phyloP scores from a whole-genome alignment of 2,797 vertebrate genomes.

The Hydrolagus colliei region DNA sequence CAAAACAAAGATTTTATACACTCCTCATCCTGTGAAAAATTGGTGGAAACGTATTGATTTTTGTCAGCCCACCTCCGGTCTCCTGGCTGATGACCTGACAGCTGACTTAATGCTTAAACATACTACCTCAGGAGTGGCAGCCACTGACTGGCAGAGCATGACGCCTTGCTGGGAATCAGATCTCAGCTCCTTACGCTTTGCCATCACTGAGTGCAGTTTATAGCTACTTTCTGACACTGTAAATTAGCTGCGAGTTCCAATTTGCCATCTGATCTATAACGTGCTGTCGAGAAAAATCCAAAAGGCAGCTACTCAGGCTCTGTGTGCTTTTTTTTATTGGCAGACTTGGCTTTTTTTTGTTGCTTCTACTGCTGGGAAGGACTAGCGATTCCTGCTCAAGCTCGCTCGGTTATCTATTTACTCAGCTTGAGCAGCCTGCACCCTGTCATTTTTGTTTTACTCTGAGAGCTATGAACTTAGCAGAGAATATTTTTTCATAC shows the following conservation, averaged over 20 bases:
- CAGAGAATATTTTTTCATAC: slow-evolving; percentile 25
- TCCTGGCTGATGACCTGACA: slow-evolving; percentile 30
- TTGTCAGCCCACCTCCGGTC: slow-evolving; percentile 30
- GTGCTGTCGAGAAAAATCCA: slow-evolving; percentile 29
- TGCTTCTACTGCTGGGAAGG: slow-evolving; percentile 19
- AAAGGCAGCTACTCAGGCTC: slow-evolving; percentile 26
- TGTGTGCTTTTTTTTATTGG: slow-evolving; percentile 23
- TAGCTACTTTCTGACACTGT: slow-evolving; percentile 29
- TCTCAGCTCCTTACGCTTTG: slow-evolving; percentile 19
- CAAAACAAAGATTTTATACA: slow-evolving; percentile 30
- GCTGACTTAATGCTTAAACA: slow-evolving; percentile 32
- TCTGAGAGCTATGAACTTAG: slow-evolving; percentile 26
- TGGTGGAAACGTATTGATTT: slow-evolving; percentile 31
- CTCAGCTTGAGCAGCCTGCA: slow-evolving; percentile 29
- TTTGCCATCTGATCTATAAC: slow-evolving; percentile 30
- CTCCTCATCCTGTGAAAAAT: slow-evolving; percentile 29
- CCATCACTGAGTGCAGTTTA: slow-evolving; percentile 31
- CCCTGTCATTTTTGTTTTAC: slow-evolving; percentile 29
- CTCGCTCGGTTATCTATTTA: slow-evolving; percentile 27
- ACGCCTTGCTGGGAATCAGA: slow-evolving; percentile 24
- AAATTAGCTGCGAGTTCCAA: slow-evolving; percentile 32
- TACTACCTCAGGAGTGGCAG: slow-evolving; percentile 30
- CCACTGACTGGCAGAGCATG: slow-evolving; percentile 29
- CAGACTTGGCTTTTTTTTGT: slow-evolving; percentile 15
- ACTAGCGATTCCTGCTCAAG: slow-evolving; percentile 3